These are phyloP conservation scores for Sparus aurata DNA, from an alignment of 2,797 vertebrate species.

Conservation along the genomic window DNA sequence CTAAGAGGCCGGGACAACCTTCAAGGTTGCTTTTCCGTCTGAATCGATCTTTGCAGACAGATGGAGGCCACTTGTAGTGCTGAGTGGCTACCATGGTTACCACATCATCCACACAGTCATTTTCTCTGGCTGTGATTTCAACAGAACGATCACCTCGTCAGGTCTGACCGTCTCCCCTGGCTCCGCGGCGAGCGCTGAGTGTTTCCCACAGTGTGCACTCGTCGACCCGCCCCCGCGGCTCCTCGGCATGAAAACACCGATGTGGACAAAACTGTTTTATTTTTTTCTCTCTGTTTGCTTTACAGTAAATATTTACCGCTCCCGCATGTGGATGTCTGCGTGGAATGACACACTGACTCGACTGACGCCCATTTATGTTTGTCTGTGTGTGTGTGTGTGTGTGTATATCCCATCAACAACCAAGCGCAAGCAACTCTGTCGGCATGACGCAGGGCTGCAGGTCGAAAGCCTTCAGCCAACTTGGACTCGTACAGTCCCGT, in stretches of 20 bases:
- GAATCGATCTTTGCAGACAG: conserved; percentile 45
- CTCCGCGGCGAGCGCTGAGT: conserved; percentile 13
- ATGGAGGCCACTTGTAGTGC: conserved; percentile 25
- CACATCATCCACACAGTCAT: conserved; percentile 7
- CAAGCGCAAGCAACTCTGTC: conserved; percentile 3
- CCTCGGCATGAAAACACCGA: conserved; percentile 34
- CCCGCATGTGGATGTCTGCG: conserved; percentile 42
- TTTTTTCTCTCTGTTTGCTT: conserved; percentile 56
- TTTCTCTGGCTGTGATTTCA: conserved; percentile 2
- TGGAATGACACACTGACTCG: conserved; percentile 16
- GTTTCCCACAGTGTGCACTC: conserved; percentile 47
- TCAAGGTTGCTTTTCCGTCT: conserved; percentile 22
- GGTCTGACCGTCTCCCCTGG: conserved; percentile 24
- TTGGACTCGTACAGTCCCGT: no score
- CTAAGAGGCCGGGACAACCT: conserved; percentile 12
- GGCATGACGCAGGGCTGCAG: not conserved
- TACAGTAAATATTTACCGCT: conserved; percentile 74
- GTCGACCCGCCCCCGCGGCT: conserved; percentile 29
- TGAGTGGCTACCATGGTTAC: conserved; percentile 42
- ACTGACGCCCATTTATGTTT: conserved; percentile 41
- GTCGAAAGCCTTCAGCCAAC: not conserved
- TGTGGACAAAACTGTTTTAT: conserved; percentile 40
- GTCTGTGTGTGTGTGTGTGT: conserved; percentile 7
- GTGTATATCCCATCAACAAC: conserved; percentile 15
- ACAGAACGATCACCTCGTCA: conserved; percentile 26